Conservation (phyloP, 2,888 invertebrate genomes). For the Phlogophora meticulosa region DNA sequence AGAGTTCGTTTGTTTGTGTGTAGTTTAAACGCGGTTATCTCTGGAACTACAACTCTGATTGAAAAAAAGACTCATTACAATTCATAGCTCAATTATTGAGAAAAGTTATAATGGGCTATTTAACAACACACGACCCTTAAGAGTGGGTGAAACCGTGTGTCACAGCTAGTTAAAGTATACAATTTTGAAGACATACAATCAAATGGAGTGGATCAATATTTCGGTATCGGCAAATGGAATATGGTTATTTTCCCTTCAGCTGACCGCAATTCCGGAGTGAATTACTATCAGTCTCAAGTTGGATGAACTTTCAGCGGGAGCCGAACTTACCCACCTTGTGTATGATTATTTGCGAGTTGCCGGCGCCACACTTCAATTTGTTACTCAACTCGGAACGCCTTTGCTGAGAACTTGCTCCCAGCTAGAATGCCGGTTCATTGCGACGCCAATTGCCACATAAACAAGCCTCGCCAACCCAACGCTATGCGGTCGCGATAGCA, state of each 20-base stretch:
- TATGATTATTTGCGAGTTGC: constrained; percentile 87
- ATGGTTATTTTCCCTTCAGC: constrained; percentile 70
- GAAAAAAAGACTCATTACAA: too few relatives aligned
- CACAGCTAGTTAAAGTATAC: constrained; percentile 1
- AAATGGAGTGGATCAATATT: constrained; percentile 39
- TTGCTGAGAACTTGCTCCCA: constrained; percentile 81
- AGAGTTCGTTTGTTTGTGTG: too few relatives aligned
- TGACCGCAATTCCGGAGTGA: constrained; percentile 80
- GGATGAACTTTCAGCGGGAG: constrained; percentile 76
- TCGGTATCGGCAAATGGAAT: constrained; percentile 35
- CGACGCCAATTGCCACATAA: constrained; percentile 88
- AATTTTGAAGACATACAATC: constrained; percentile 37
- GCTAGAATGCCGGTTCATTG: constrained; percentile 81
- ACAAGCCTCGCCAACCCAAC: constrained; percentile 80
- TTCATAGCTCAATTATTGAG: too few relatives aligned
- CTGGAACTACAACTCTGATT: too few relatives aligned
- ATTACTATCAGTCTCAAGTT: constrained; percentile 80
- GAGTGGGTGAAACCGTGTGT: too few relatives aligned
- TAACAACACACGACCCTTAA: too few relatives aligned
- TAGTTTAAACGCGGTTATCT: too few relatives aligned
- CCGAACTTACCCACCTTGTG: constrained; percentile 82
- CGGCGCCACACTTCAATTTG: constrained; percentile 83
- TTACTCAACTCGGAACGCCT: constrained; percentile 82
- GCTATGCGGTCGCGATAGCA: constrained; percentile 79
- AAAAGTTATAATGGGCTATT: too few relatives aligned